phyloP scores from a whole-genome alignment of 2,113 vertebrate genomes.

The Equus quagga region DNA sequence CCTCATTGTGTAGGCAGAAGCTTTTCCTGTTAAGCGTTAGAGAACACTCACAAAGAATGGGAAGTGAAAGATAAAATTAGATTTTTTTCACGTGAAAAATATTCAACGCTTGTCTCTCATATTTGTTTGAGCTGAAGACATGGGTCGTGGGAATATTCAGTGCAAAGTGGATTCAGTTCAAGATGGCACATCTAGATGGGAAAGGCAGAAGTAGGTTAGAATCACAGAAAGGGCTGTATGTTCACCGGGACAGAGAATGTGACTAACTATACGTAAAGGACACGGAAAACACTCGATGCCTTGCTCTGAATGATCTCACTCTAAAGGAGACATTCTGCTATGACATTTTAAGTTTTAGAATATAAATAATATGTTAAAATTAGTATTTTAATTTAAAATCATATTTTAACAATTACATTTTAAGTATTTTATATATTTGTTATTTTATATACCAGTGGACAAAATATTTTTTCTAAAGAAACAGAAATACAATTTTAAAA shows the following conservation, averaged over 20 bases:
- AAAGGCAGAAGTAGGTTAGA: background rate
- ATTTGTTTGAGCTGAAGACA: background rate
- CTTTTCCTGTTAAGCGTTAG: background rate
- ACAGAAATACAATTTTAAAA: background rate
- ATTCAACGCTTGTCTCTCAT: background rate
- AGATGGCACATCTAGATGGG: background rate
- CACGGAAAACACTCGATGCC: background rate
- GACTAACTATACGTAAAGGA: background rate
- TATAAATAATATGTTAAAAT: background rate
- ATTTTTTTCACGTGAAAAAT: background rate
- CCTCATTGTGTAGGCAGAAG: background rate
- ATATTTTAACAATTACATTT: background rate
- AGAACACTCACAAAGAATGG: background rate
- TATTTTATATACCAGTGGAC: background rate
- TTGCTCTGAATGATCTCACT: background rate
- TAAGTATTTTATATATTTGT: background rate
- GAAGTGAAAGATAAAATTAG: background rate
- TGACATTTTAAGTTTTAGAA: background rate
- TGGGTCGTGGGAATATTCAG: background rate
- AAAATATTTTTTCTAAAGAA: conserved; percentile 28
- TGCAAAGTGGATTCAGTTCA: background rate
- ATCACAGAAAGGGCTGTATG: background rate
- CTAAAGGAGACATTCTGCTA: background rate
- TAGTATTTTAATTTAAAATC: conserved; percentile 34
- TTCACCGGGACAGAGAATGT: background rate